phyloP scores from a whole-genome alignment of 2,113 vertebrate species.

The Alligator sinensis region DNA sequence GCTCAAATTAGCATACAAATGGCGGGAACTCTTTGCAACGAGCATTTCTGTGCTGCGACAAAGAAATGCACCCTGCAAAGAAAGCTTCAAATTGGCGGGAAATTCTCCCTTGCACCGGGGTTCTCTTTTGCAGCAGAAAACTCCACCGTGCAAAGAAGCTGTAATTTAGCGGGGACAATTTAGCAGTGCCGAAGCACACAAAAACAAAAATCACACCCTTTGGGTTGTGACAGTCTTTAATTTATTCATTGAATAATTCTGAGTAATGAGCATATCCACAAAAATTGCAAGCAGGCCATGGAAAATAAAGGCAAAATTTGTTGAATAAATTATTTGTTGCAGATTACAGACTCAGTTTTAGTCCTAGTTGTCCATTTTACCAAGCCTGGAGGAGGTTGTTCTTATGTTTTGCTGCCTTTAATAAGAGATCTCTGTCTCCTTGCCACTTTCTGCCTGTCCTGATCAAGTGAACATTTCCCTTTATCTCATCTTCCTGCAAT shows the following conservation, averaged over 20 bases:
- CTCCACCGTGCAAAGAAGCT: too few species aligned
- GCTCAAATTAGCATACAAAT: too few species aligned
- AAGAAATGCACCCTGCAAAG: too few species aligned
- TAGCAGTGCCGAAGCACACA: too few species aligned
- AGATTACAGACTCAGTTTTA: neutral
- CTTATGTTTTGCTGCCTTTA: conserved; percentile 7
- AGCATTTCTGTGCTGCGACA: too few species aligned
- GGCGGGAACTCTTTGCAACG: too few species aligned
- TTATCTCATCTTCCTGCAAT: conserved; percentile 5
- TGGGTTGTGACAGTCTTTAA: neutral
- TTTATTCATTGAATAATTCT: conserved; percentile 44
- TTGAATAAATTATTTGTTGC: conserved; percentile 48
- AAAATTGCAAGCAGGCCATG: neutral
- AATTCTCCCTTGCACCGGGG: too few species aligned
- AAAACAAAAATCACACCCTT: too few species aligned
- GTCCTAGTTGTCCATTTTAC: conserved; percentile 4
- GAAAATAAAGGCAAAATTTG: conserved; percentile 39
- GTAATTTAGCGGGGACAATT: too few species aligned
- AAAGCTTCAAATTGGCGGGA: too few species aligned
- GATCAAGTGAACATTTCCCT: neutral
- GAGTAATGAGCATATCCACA: conserved; percentile 42
- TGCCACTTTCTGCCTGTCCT: neutral
- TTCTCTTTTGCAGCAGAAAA: too few species aligned
- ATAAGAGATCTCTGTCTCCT: neutral
- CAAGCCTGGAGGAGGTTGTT: neutral